These are phyloP conservation scores for Pterophyllum scalare DNA, from an alignment of 2,113 vertebrate species.

Conservation along the genomic window DNA sequence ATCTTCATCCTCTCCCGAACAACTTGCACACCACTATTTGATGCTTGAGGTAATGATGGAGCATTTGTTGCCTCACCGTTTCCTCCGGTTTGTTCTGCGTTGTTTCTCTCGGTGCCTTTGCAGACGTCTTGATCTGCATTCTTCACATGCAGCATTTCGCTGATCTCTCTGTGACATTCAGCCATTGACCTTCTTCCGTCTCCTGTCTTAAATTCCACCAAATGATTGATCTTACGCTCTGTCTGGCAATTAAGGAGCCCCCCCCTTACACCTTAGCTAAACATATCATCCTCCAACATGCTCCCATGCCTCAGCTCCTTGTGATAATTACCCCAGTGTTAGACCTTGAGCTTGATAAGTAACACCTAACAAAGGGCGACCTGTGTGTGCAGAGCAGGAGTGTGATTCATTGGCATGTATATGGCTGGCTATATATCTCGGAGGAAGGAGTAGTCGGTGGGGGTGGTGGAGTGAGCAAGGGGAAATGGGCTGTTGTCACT, in stretches of 20 bases:
- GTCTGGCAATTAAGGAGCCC: conserved; percentile 40
- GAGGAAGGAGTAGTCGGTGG: conserved; percentile 50
- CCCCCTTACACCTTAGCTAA: not conserved
- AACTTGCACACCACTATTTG: conserved; percentile 11
- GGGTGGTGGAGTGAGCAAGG: conserved; percentile 36
- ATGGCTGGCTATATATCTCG: conserved; percentile 62
- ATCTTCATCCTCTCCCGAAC: conserved; percentile 31
- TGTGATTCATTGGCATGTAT: conserved; percentile 70
- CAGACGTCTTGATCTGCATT: conserved; percentile 8
- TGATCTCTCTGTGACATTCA: not conserved
- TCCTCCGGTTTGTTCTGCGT: not conserved
- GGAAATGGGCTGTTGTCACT: conserved; percentile 56
- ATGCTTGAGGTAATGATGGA: conserved; percentile 25
- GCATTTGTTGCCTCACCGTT: not conserved
- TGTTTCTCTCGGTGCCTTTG: not conserved
- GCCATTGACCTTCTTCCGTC: conserved; percentile 48
- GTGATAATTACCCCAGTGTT: conserved; percentile 68
- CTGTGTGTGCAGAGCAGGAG: conserved; percentile 38
- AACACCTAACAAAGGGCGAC: conserved; percentile 64
- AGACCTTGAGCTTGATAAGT: conserved; percentile 73
- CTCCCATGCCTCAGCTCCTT: conserved; percentile 42
- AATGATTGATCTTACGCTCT: conserved; percentile 32
- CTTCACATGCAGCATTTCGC: not conserved
- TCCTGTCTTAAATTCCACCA: conserved; percentile 28
- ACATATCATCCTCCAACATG: conserved; percentile 39